Conservation (phyloP, 2,113 vertebrate species). For the human (Homo sapiens) region GRCh38 chr4:52192001-52192500, state of each 20-base stretch:
- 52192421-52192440: not conserved
- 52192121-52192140: not conserved
- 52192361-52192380: not conserved
- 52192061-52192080: conserved; percentile 7
- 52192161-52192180: not conserved
- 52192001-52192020: not conserved
- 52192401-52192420: not conserved
- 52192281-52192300: not conserved
- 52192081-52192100: conserved; percentile 42
- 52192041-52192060: not conserved
- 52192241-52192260: not conserved
- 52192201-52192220: not conserved
- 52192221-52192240: not conserved
- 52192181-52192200: not conserved
- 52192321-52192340: not conserved
- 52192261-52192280: not conserved
- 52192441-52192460: not conserved
- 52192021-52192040: conserved; percentile 2
- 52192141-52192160: not conserved
- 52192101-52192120: conserved; percentile 2
- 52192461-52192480: not conserved
- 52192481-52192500: not conserved
- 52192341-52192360: not conserved
- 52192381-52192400: not conserved
- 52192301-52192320: not conserved